Evolutionary conservation across 1,140 invertebrate species (phyloP), one percentile per base, ranked within the genome.

Genomic region (Eciton burchellii): DNA sequence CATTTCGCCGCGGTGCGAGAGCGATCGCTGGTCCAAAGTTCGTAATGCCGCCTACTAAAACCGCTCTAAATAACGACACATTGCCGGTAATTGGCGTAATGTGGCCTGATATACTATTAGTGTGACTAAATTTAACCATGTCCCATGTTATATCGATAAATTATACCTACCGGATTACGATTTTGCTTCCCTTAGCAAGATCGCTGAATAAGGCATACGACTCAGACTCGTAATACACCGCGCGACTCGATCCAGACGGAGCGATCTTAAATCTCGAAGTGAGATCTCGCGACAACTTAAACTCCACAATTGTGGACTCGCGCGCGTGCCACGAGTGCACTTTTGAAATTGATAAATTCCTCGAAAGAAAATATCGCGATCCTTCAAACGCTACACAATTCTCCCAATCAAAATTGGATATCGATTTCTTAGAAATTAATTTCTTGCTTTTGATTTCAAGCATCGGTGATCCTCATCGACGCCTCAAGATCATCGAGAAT

Each of bases 41-140:
- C 21, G 35, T 35, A 6, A 45, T 21, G 47, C 2, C n/a, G 24
- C 45, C n/a, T 35, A 6, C 6, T 68, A 24, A 2, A 68, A n/a
- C 1, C 43, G 63, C 43, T 14, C 63, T 45, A 70, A 79, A 49
- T 79, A 70, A 49, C 35, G 56, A 79, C 56, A 12, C 35, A 77
- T 66, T 6, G 35, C 63, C 63, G 21, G 74, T 79, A 70, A 79
- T 79, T 79, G 62, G 47, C 49, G 47, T 56, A 77, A 77, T 56
- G 62, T 14, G 29, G n/a, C 24, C 8, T 14, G n/a, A 62, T 47
- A 16, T 71, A 59, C 29, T 56, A 65, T 57, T 77, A 63, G 49
- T 24, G n/a, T 49, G 71, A 83, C 79, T 83, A 83, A 83, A 83
- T n/a, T 77, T 47, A 82, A 56, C 59, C 49, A 45, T 41, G 49